Percentiles rank a stretch among this genome's conserved stretches.
These are phyloP conservation scores for Trypoxylon attenuatum DNA, from an alignment of 2,888 invertebrate genomes.

Conservation along the genomic window DNA sequence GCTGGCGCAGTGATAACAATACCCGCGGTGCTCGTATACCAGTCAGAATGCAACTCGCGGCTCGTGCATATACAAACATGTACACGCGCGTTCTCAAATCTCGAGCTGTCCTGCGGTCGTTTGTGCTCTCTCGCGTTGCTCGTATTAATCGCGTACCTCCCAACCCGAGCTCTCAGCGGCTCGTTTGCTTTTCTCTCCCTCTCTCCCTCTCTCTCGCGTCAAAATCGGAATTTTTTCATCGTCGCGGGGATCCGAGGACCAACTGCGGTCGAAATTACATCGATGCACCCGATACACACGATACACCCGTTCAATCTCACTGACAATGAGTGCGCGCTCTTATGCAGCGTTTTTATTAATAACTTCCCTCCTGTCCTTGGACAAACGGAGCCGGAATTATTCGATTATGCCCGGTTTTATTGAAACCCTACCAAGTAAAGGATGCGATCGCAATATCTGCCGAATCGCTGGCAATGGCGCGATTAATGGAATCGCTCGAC, in stretches of 20 bases:
- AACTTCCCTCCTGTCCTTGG: neutral
- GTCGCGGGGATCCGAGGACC: neutral
- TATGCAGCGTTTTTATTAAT: neutral
- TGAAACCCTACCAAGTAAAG: slow-evolving; percentile 25
- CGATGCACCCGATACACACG: neutral
- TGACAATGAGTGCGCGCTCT: too few relatives aligned
- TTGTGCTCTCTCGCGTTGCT: slow-evolving; percentile 50
- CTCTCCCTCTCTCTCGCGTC: neutral
- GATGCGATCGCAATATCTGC: slow-evolving; percentile 10
- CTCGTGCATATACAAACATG: slow-evolving; percentile 14
- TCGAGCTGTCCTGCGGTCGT: slow-evolving; percentile 58
- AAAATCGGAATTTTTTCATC: neutral
- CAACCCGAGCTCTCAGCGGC: too few relatives aligned
- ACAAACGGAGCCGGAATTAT: slow-evolving; percentile 12
- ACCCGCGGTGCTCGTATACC: slow-evolving; percentile 64
- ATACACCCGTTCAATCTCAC: slow-evolving; percentile 7
- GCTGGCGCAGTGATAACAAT: slow-evolving; percentile 66
- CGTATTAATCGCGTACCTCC: slow-evolving; percentile 54
- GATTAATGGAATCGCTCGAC: slow-evolving; percentile 30
- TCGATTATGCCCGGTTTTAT: slow-evolving; percentile 36
- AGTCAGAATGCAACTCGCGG: slow-evolving; percentile 42
- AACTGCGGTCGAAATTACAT: slow-evolving; percentile 21
- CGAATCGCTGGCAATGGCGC: slow-evolving; percentile 24
- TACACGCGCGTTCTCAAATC: slow-evolving; percentile 57
- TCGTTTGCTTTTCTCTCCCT: neutral